Evolutionary conservation across 2,888 invertebrate genomes (phyloP), one percentile per base, ranked within the genome.

Genomic region (Luperina nickerlii): DNA sequence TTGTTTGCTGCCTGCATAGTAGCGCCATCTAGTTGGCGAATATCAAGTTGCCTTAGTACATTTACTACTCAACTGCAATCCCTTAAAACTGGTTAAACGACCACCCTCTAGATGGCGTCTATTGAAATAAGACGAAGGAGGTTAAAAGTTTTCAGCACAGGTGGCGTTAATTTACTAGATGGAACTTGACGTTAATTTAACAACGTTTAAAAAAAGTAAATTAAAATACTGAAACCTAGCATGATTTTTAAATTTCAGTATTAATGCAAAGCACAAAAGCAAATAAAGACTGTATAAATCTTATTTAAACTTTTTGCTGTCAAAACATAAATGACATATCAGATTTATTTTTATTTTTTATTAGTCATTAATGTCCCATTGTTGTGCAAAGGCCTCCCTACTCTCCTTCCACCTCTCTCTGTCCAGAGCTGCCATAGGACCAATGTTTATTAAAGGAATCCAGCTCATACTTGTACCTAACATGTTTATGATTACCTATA

Each of bases 31-130:
- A 76, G 85, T 54, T 57, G 27, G n/a, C 11, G 0, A 32, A 54
- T 63, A 32, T 54, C 18, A 60, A 38, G 24, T 69, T 20, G 1
- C n/a, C 2, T 6, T 20, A 76, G 13, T 20, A 54, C 13, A 7
- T n/a, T 18, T 51, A n/a, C 9, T 38, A 2, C 42, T 42, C n/a
- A 38, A 18, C 13, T 6, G 8, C 32, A 27, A 60, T 48, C 20
- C 8, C 2, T 2, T 32, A 3, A 13, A 27, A 1, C 8, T 27
- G 48, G 42, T 77, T 38, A 63, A 42, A 0, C 13, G 0, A 54
- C 86, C 82, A 77, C 86, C 69, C 86, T 18, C 27, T 68, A 85
- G 88, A 88, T 85, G 86, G 69, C 88, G 66, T n/a, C 65, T 7
- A 62, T 42, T n/a, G 3, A 24, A 68, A 54, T 13, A 27, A 18